phyloP scores from a whole-genome alignment of 2,113 vertebrate genomes.

The Scytalopus superciliaris region DNA sequence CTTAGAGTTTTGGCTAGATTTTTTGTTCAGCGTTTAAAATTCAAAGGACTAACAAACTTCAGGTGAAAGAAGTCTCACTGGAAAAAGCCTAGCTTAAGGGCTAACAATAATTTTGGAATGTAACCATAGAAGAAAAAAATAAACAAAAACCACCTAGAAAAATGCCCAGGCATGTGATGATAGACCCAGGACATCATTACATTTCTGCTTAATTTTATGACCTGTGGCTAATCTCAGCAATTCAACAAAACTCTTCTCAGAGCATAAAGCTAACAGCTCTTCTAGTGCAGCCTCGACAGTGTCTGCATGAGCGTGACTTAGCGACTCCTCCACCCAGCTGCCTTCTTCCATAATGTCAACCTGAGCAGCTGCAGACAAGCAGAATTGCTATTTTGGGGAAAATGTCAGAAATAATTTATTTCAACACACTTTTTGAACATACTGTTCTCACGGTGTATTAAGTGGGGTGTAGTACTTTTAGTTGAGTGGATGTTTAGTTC shows the following conservation, averaged over 20 bases:
- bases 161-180: background rate
- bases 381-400: background rate
- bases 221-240: background rate
- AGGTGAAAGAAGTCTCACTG: background rate
- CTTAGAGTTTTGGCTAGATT: background rate
- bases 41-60: background rate
- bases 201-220: background rate
- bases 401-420: slow-evolving; percentile 39
- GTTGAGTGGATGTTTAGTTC: background rate
- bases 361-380: background rate
- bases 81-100: background rate
- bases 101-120: background rate
- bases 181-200: background rate
- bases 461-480: background rate
- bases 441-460: background rate
- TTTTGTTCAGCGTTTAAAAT: background rate
- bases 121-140: background rate
- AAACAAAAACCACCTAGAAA: background rate
- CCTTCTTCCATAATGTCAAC: background rate
- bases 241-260: background rate
- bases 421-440: slow-evolving; percentile 17
- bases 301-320: background rate
- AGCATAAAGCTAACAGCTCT: background rate
- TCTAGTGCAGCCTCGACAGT: background rate
- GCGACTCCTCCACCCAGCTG: slow-evolving; percentile 50